Percentiles rank a stretch among this genome's conserved stretches.
Evolutionary conservation across 1,140 invertebrate genomes (phyloP).

Genomic region (Diachasma alloeum): DNA sequence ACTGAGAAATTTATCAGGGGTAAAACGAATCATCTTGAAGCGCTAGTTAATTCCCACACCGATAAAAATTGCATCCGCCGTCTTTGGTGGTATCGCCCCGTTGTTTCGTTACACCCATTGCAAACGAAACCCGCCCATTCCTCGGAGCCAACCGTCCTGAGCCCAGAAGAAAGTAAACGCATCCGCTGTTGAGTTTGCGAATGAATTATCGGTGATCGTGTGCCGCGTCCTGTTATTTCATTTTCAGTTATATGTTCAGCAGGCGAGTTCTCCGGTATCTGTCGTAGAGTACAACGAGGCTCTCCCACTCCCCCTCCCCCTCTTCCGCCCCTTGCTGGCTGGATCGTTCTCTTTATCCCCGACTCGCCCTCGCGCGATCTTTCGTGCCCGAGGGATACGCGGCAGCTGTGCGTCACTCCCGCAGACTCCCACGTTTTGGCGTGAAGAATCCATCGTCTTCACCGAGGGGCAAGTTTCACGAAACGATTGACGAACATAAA

Average conservation of each 20-base stretch:
- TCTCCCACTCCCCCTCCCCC: too few relatives aligned
- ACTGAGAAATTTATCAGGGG: too few relatives aligned
- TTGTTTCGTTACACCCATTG: not conserved
- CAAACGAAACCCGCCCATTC: not conserved
- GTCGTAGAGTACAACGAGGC: slow-evolving; percentile 50
- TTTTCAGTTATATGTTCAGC: slow-evolving; percentile 53
- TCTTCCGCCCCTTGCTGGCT: slow-evolving; percentile 40
- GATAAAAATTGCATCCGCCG: not conserved
- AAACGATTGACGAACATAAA: too few relatives aligned
- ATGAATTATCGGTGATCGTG: slow-evolving; percentile 64
- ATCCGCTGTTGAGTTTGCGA: slow-evolving; percentile 62
- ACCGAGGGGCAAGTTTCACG: too few relatives aligned
- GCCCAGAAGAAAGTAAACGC: slow-evolving; percentile 27
- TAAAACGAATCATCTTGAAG: not conserved
- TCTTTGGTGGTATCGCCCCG: not conserved
- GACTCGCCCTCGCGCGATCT: not conserved
- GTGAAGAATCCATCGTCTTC: not conserved
- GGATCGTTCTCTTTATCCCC: slow-evolving; percentile 9
- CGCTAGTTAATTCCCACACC: not conserved
- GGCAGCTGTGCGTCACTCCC: slow-evolving; percentile 29
- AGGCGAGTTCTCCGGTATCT: slow-evolving; percentile 22
- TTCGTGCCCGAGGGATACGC: slow-evolving; percentile 18
- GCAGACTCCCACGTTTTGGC: slow-evolving; percentile 1
- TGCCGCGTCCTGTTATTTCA: slow-evolving; percentile 57
- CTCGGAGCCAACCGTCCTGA: not conserved